phyloP scores from a whole-genome alignment of 2,113 vertebrate species.

The Aegithalos caudatus region DNA sequence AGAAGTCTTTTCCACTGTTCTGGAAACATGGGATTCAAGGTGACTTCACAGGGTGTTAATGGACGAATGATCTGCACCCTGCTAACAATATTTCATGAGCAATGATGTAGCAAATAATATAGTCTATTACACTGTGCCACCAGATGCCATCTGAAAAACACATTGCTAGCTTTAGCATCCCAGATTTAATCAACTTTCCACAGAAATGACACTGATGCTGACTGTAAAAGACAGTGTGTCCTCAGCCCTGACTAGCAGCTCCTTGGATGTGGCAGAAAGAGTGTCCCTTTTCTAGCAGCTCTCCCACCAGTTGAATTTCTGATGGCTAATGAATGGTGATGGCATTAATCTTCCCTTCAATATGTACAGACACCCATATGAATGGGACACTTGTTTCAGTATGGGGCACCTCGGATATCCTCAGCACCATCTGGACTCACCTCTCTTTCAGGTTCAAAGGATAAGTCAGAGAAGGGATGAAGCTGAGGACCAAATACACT shows the following conservation, averaged over 20 bases:
- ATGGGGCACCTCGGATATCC: neutral
- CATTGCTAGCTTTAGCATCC: neutral
- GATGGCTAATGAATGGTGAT: neutral
- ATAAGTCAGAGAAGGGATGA: neutral
- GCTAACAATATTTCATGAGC: constrained; percentile 58
- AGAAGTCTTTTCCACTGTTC: constrained; percentile 29
- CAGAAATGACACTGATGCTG: neutral
- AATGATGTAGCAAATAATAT: constrained; percentile 46
- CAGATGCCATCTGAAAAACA: constrained; percentile 26
- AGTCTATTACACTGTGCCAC: constrained; percentile 33
- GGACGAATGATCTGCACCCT: constrained; percentile 26
- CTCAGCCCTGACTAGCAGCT: neutral
- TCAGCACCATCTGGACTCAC: neutral
- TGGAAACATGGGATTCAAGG: constrained; percentile 61
- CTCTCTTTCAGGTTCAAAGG: neutral
- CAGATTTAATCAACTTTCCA: neutral
- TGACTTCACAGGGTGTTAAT: constrained; percentile 41
- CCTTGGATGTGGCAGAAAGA: neutral
- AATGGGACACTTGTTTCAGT: neutral
- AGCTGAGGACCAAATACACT: neutral
- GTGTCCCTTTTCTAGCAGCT: neutral
- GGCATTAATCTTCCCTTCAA: neutral
- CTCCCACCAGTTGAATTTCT: neutral
- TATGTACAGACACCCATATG: neutral
- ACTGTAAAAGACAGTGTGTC: neutral